A percentile compares a stretch with the other conserved stretches of the same genome.
Evolutionary conservation across 2,113 vertebrate species (phyloP).

Genomic region (Pipa parva): DNA sequence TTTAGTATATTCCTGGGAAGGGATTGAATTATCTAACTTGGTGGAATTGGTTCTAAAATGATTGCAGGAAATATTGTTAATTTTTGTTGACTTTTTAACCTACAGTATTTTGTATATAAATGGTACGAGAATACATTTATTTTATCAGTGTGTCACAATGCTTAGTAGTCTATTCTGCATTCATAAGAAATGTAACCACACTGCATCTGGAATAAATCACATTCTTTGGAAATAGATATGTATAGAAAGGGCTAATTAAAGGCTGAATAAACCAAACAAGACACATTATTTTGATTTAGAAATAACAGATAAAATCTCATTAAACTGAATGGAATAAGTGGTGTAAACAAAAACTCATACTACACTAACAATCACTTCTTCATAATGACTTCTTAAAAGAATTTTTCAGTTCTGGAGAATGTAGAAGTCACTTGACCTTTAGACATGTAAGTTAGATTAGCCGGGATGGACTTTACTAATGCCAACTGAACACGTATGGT

Average conservation of each 20-base stretch:
- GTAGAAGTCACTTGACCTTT: conserved; percentile 27
- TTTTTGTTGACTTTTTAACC: no score
- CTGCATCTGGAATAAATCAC: neutral
- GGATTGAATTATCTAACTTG: no score
- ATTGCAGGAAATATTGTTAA: no score
- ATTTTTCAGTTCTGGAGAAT: neutral
- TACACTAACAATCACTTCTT: neutral
- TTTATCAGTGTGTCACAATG: no score
- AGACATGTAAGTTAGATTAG: neutral
- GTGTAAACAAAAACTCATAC: conserved; percentile 2
- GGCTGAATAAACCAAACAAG: neutral
- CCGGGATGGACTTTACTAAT: neutral
- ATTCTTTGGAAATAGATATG: neutral
- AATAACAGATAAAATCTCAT: neutral
- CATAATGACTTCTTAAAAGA: conserved; percentile 6
- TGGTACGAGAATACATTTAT: no score
- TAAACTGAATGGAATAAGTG: conserved; percentile 6
- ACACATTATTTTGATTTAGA: neutral
- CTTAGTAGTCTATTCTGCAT: no score
- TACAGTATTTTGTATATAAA: no score
- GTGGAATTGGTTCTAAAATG: no score
- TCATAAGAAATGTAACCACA: no score
- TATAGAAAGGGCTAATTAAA: neutral
- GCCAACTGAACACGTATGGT: neutral
- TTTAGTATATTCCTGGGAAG: no score